Evolutionary conservation across 2,113 vertebrate genomes (phyloP).

Genomic region (Dissostichus mawsoni): DNA sequence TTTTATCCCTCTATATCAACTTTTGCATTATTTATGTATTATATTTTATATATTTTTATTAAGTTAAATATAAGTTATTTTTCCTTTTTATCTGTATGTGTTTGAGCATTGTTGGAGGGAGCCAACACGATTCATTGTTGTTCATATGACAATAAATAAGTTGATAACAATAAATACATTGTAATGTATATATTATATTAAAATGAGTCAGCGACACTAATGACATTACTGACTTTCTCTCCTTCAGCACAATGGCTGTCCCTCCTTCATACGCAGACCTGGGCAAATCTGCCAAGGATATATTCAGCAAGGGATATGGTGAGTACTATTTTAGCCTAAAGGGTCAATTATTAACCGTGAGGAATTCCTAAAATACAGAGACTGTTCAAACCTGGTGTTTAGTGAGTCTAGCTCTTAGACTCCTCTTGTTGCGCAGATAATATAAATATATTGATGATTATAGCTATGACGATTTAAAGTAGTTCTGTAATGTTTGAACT

Average conservation of each 20-base stretch:
- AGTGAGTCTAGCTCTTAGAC: neutral
- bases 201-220: neutral
- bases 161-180: too few relatives aligned
- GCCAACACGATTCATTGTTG: too few relatives aligned
- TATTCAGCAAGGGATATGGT: conserved; percentile 97
- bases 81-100: too few relatives aligned
- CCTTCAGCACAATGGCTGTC: conserved; percentile 88
- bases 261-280: conserved; percentile 93
- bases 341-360: conserved; percentile 9
- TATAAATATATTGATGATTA: neutral
- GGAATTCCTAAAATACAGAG: conserved; percentile 3
- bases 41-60: too few relatives aligned
- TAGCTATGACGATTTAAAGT: neutral
- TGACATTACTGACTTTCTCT: neutral
- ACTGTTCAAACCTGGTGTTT: neutral
- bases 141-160: too few relatives aligned
- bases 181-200: neutral
- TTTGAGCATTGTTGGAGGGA: too few relatives aligned
- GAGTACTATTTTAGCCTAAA: conserved; percentile 53
- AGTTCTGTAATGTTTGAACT: neutral
- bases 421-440: neutral
- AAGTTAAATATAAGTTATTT: too few relatives aligned
- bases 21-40: too few relatives aligned
- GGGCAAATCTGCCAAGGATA: conserved; percentile 93
- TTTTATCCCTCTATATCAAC: too few relatives aligned